phyloP scores from a whole-genome alignment of 1,140 invertebrate species.

The Coptotermes formosanus region DNA sequence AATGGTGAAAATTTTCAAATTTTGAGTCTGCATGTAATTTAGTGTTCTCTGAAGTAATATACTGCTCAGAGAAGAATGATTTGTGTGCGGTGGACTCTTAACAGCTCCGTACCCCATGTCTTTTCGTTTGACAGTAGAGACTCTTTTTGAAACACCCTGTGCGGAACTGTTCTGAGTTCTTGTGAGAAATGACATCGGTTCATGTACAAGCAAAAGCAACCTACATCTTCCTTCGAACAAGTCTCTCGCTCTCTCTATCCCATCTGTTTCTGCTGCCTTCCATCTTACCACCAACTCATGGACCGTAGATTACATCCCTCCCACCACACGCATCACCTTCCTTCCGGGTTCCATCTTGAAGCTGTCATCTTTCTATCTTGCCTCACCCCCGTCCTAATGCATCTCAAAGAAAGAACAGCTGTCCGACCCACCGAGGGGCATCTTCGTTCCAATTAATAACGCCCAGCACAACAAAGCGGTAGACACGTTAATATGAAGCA shows the following conservation, averaged over 20 bases:
- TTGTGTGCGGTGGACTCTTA: too few relatives aligned
- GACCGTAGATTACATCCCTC: background rate
- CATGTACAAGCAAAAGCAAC: background rate
- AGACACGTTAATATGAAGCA: background rate
- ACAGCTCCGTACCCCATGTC: too few relatives aligned
- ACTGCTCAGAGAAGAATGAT: too few relatives aligned
- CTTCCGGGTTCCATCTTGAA: conserved; percentile 4
- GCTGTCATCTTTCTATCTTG: background rate
- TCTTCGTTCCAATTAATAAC: background rate
- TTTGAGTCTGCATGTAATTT: too few relatives aligned
- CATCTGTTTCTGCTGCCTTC: background rate
- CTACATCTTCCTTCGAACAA: background rate
- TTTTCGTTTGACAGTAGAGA: too few relatives aligned
- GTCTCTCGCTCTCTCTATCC: background rate
- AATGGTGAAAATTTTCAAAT: too few relatives aligned
- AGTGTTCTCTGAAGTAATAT: too few relatives aligned
- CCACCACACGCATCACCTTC: background rate
- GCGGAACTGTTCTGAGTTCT: background rate
- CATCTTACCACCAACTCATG: background rate
- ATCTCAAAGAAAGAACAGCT: too few relatives aligned
- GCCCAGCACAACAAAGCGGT: background rate
- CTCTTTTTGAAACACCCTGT: background rate
- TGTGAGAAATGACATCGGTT: background rate
- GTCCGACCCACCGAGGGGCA: background rate
- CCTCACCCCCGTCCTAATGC: background rate